Evolutionary conservation across 2,888 invertebrate genomes (phyloP).

Genomic region (Drosophila bunnanda): DNA sequence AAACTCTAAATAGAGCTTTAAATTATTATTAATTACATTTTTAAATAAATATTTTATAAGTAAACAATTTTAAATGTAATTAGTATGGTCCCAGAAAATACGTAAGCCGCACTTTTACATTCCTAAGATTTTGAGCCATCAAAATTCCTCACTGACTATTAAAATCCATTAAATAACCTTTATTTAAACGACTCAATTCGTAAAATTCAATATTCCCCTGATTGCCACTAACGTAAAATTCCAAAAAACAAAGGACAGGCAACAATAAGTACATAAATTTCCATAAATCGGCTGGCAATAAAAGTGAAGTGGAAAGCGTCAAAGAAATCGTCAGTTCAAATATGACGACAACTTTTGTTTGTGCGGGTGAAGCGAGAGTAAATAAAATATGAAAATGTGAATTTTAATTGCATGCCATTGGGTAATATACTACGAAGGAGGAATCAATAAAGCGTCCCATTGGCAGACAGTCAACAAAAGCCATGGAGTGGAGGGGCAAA

Average conservation of each 20-base stretch:
- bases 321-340: constrained; percentile 40
- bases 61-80: background rate
- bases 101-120: background rate
- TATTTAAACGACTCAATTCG: constrained; percentile 12
- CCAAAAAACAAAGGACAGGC: background rate
- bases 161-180: constrained; percentile 14
- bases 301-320: constrained; percentile 25
- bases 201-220: constrained; percentile 13
- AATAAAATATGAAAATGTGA: constrained; percentile 66
- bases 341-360: constrained; percentile 15
- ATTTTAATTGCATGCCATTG: constrained; percentile 63
- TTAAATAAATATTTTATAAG: background rate
- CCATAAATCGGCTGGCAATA: constrained; percentile 13
- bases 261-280: constrained; percentile 3
- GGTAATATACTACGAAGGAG: constrained; percentile 16
- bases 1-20: background rate
- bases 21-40: no score
- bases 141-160: background rate
- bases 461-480: constrained; percentile 6
- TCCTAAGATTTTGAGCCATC: background rate
- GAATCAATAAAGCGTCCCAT: constrained; percentile 37
- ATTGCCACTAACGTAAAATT: constrained; percentile 6
- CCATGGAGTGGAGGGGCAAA: constrained; percentile 20
- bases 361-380: constrained; percentile 51
- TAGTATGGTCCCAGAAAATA: background rate